Evolutionary conservation across 1,140 invertebrate species (phyloP).

Genomic region (Carcinoscorpius rotundicauda): DNA sequence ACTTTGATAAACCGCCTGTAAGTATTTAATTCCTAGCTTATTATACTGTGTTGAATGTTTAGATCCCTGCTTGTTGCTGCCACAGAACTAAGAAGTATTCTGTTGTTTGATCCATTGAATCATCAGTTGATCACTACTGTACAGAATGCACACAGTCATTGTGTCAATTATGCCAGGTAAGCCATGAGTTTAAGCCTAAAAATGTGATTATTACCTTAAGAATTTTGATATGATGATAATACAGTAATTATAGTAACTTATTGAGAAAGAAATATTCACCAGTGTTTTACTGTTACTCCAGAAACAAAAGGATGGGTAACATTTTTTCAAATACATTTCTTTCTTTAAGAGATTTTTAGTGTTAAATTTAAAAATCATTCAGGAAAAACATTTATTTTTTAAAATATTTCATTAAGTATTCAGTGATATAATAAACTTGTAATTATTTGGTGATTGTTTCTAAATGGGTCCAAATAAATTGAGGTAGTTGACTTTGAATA

Average conservation of each 20-base stretch:
- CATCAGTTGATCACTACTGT: slow-evolving; percentile 59
- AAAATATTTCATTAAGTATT: too few relatives aligned
- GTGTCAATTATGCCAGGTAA: slow-evolving; percentile 72
- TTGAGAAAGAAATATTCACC: neutral
- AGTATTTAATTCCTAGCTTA: neutral
- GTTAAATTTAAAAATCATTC: too few relatives aligned
- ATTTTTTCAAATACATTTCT: too few relatives aligned
- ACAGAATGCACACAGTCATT: slow-evolving; percentile 70
- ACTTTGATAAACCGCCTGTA: neutral
- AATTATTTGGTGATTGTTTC: too few relatives aligned
- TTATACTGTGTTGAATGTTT: slow-evolving; percentile 29
- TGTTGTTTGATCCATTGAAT: slow-evolving; percentile 76
- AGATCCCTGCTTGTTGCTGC: slow-evolving; percentile 73
- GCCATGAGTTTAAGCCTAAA: slow-evolving; percentile 1
- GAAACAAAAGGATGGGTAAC: neutral
- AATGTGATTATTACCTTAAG: neutral
- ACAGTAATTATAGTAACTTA: neutral
- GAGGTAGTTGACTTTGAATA: too few relatives aligned
- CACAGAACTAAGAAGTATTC: slow-evolving; percentile 75
- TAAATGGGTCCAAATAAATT: too few relatives aligned
- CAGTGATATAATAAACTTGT: too few relatives aligned
- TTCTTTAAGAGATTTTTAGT: too few relatives aligned
- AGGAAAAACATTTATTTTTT: too few relatives aligned
- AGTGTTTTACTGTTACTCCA: neutral
- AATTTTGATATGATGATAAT: neutral